Base-by-base conservation (phyloP, 1,140 invertebrate genomes). In the Drosophila tani region DNA sequence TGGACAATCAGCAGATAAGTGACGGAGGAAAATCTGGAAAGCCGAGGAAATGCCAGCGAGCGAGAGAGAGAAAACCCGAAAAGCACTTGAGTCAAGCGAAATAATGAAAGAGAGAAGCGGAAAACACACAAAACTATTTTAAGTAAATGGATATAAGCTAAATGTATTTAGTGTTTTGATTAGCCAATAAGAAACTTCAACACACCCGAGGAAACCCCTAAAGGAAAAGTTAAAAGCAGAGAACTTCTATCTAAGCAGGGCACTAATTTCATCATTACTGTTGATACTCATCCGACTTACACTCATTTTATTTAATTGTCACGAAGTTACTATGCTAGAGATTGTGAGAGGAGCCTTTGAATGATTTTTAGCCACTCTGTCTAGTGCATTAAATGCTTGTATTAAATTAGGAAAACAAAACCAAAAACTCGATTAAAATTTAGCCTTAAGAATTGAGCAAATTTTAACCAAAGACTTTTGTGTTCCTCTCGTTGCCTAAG, bases 81-180 rank as follows among this genome's bases (percentile, higher is more conserved):
- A 38, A 38, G 43, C 29, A 58, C 43, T 27, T 17, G 41, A 64
- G 67, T 49, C 41, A 49, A 56, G 21, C 45, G 49, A 49, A 65
- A 63, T 46, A 75, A 58, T 58, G 46, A 69, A 51, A 46, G 19
- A 62, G 27, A 0, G 11, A 43, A 24, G 17, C 32, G 27, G 41
- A 45, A 75, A 53, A 64, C 45, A 67, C 21, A 46, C 19, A 56
- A 75, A 88, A 67, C 49, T 77, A 87, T 60, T 81, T 69, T 81
- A 88, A 76, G 71, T 57, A 68, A 71, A 59, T 83, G 49, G 73
- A 80, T 63, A 79, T 80, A 83, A 83, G 83, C 81, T 87, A 88
- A 90, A 90, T 88, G 84, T 88, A 88, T 88, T 87, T 90, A 90
- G 85, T 90, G 84, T 88, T 88, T 88, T 88, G 81, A 81, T 75